A percentile compares a stretch with the other conserved stretches of the same genome.
These are phyloP conservation scores for Nomada fucata DNA, from an alignment of 2,888 invertebrate species.

Conservation along the genomic window DNA sequence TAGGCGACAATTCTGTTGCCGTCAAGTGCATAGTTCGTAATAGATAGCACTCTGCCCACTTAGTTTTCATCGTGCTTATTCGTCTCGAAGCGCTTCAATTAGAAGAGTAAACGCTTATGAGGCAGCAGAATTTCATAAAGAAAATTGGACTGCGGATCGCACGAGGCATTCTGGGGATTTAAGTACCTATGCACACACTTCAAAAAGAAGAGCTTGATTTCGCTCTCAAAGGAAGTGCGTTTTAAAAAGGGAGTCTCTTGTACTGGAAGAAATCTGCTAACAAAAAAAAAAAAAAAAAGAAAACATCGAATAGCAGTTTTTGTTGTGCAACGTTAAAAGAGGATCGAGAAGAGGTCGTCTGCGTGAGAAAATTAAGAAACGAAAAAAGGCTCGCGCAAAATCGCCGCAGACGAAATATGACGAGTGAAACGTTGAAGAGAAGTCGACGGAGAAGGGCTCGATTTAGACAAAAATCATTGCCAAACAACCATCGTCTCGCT, in stretches of 20 bases:
- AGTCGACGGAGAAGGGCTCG: no score
- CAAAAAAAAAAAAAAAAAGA: not conserved
- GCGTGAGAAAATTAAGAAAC: no score
- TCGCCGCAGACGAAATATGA: no score
- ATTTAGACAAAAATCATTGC: no score
- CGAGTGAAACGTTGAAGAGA: no score
- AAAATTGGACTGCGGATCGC: constrained; percentile 13
- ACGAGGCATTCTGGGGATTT: not conserved
- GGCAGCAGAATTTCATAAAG: constrained; percentile 1
- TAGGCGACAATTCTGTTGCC: no score
- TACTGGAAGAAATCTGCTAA: not conserved
- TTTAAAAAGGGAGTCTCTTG: not conserved
- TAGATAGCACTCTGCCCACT: not conserved
- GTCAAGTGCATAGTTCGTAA: no score
- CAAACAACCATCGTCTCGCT: no score
- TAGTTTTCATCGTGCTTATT: not conserved
- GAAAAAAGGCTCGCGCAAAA: no score
- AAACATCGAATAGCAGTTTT: not conserved
- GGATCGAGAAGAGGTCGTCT: not conserved
- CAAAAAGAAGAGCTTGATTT: not conserved
- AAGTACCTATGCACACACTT: constrained; percentile 5
- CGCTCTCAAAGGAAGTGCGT: not conserved
- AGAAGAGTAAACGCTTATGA: not conserved
- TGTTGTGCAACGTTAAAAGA: not conserved
- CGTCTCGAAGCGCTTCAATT: constrained; percentile 11